A percentile compares a stretch with the other conserved stretches of the same genome.
phyloP scores from a whole-genome alignment of 2,888 invertebrate genomes.

The Tiphia femorata region DNA sequence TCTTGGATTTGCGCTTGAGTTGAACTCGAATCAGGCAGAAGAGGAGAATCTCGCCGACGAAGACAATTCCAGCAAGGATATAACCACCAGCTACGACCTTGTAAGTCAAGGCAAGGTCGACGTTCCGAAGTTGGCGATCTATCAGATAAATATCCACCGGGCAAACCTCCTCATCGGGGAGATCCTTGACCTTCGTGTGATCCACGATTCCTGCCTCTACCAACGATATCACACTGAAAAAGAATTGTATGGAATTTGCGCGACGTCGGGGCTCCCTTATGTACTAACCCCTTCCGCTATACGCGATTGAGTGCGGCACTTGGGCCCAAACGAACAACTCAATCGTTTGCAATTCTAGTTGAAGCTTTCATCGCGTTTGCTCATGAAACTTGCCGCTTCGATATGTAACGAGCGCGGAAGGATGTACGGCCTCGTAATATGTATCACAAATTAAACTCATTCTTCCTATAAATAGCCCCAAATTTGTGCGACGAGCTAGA shows the following conservation, averaged over 20 bases:
- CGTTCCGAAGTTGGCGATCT: constrained; percentile 81
- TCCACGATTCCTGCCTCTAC: constrained; percentile 84
- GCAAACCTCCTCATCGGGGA: constrained; percentile 84
- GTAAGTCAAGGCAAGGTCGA: constrained; percentile 85
- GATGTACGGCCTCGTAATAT: too few species aligned
- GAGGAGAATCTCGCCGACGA: constrained; percentile 74
- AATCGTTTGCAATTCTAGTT: too few species aligned
- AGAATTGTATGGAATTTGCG: too few species aligned
- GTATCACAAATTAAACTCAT: too few species aligned
- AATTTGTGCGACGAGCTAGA: too few species aligned
- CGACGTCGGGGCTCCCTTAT: too few species aligned
- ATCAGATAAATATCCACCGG: constrained; percentile 85
- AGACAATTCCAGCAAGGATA: constrained; percentile 75
- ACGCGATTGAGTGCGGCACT: too few species aligned
- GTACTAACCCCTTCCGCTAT: too few species aligned
- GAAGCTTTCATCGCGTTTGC: neutral
- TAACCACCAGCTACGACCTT: constrained; percentile 81
- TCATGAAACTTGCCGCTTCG: neutral
- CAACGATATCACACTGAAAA: constrained; percentile 75
- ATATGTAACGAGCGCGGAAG: too few species aligned
- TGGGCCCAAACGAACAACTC: too few species aligned
- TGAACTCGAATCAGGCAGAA: constrained; percentile 57
- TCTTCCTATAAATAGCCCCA: too few species aligned
- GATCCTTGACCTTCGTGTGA: constrained; percentile 73
- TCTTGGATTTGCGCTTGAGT: too few species aligned